A percentile compares a stretch with the other conserved stretches of the same genome.
Evolutionary conservation across 2,113 vertebrate species (phyloP).

Genomic region (Tetrao urogallus): DNA sequence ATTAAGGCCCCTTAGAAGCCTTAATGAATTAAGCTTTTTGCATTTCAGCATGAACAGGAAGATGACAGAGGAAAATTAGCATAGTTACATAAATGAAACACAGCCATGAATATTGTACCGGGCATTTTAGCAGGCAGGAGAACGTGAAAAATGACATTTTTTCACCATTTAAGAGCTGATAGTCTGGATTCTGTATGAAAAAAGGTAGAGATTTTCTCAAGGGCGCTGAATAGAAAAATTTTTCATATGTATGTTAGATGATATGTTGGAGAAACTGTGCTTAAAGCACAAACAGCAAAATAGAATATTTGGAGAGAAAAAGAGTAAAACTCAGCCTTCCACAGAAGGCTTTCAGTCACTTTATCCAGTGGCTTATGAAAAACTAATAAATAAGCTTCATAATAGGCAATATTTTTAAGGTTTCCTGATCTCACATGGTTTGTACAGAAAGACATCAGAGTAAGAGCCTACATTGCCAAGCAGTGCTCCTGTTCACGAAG

Average conservation of each 20-base stretch:
- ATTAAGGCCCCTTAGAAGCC: not conserved
- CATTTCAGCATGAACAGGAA: conserved; percentile 11
- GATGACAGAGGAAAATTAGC: conserved; percentile 38
- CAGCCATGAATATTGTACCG: not conserved
- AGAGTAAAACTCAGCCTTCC: not conserved
- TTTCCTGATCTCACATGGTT: not conserved
- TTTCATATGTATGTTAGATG: not conserved
- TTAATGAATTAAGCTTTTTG: conserved; percentile 54
- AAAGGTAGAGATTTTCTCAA: not conserved
- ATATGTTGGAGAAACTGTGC: not conserved
- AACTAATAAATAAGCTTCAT: conserved; percentile 17
- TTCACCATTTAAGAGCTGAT: not conserved
- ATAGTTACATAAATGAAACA: not conserved
- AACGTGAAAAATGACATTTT: not conserved
- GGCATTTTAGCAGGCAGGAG: not conserved
- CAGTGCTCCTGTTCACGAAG: not conserved
- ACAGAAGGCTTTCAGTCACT: not conserved
- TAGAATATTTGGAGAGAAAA: not conserved
- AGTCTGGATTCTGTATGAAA: not conserved
- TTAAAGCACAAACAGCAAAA: not conserved
- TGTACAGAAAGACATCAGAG: not conserved
- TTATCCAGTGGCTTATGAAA: conserved; percentile 34
- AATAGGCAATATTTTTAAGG: conserved; percentile 23
- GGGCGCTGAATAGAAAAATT: not conserved
- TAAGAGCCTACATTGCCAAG: not conserved